These are phyloP conservation scores for Hypsopygia costalis DNA, from an alignment of 2,888 invertebrate genomes.

Conservation along the genomic window DNA sequence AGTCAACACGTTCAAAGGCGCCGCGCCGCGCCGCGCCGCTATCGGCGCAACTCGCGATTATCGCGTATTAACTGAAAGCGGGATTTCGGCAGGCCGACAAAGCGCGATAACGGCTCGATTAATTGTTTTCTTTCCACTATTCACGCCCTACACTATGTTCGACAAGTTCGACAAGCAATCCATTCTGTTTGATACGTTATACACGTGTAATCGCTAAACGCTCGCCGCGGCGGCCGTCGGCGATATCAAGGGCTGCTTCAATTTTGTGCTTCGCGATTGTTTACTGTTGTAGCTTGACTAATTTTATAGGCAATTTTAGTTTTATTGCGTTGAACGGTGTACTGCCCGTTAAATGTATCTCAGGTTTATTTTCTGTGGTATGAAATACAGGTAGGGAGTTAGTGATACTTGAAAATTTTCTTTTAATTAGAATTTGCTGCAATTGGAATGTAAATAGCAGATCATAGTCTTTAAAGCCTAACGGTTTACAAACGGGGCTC, in stretches of 20 bases:
- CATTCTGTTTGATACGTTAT: conserved; percentile 38
- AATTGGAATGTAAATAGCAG: no score
- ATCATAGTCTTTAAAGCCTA: no score
- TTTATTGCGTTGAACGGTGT: neutral
- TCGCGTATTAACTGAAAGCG: conserved; percentile 62
- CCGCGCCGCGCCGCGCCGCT: conserved; percentile 78
- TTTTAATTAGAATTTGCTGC: no score
- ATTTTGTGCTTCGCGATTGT: conserved; percentile 1
- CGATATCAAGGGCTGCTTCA: conserved; percentile 11
- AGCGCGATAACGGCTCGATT: conserved; percentile 65
- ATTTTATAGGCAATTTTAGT: neutral
- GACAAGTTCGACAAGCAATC: conserved; percentile 66
- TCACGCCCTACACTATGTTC: conserved; percentile 47
- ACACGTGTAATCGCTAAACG: conserved; percentile 51
- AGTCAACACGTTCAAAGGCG: conserved; percentile 66
- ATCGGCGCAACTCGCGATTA: conserved; percentile 57
- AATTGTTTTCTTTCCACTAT: conserved; percentile 68
- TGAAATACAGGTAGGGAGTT: no score
- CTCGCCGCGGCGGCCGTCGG: neutral
- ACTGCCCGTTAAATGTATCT: neutral
- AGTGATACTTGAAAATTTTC: no score
- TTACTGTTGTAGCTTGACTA: neutral
- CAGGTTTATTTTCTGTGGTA: no score
- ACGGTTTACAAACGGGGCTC: no score
- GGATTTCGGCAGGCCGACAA: conserved; percentile 77